These are phyloP conservation scores for Sceliomorpha sp. DNA, from an alignment of 2,888 invertebrate species.

Conservation along the genomic window DNA sequence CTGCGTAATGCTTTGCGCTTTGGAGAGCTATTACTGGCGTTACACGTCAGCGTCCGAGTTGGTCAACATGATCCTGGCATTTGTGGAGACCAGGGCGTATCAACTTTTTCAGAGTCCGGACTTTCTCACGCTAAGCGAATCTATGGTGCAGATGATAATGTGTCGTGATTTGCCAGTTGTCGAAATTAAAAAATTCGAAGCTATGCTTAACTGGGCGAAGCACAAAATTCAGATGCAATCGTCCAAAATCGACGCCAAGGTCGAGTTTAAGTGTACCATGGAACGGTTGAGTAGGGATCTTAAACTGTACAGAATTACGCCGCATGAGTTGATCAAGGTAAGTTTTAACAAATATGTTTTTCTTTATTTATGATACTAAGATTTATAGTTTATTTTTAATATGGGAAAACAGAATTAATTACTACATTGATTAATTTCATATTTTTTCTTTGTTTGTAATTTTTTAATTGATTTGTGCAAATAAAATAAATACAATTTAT, in stretches of 20 bases:
- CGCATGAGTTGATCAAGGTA: constrained; percentile 94
- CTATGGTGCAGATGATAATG: constrained; percentile 97
- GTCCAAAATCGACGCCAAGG: constrained; percentile 87
- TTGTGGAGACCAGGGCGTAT: constrained; percentile 92
- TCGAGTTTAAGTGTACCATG: constrained; percentile 96
- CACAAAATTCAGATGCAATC: constrained; percentile 87
- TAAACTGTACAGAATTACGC: constrained; percentile 93
- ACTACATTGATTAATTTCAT: no score
- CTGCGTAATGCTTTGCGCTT: constrained; percentile 94
- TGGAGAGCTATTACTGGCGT: constrained; percentile 97
- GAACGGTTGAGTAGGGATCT: constrained; percentile 93
- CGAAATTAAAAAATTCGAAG: constrained; percentile 95
- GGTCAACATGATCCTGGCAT: constrained; percentile 96
- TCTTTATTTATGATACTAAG: no score
- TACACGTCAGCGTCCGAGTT: constrained; percentile 96
- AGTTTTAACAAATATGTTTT: constrained; percentile 29
- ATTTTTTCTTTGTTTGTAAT: no score
- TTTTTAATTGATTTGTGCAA: no score
- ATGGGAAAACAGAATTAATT: no score
- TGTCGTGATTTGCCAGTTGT: constrained; percentile 93
- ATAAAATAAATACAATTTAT: no score
- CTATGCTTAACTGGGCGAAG: constrained; percentile 94
- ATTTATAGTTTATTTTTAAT: not conserved
- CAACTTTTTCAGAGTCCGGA: constrained; percentile 91
- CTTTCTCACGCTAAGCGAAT: constrained; percentile 93